Percentiles rank a stretch among this genome's conserved stretches.
Conservation (phyloP, 1,140 invertebrate species). For the Euschistus heros region DNA sequence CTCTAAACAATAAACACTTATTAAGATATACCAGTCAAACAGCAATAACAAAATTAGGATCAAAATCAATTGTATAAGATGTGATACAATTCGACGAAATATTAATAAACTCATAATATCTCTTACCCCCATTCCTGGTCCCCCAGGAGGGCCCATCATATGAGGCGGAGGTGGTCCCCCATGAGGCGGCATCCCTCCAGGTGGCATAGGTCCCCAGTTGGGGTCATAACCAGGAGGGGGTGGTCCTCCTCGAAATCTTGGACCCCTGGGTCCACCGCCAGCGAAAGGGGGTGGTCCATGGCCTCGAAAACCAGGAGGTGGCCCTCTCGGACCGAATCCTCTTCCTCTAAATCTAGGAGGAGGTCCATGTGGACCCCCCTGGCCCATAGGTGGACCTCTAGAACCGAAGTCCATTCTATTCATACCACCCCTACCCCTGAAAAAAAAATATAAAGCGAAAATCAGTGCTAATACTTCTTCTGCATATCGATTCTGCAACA, state of each 20-base stretch:
- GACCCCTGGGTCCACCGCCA: slow-evolving; percentile 34
- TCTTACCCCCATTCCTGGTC: slow-evolving; percentile 33
- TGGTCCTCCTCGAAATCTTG: slow-evolving; percentile 35
- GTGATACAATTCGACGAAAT: no score
- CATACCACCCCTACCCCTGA: slow-evolving; percentile 30
- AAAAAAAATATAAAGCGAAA: slow-evolving; percentile 14
- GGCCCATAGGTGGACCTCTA: slow-evolving; percentile 36
- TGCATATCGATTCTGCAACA: neutral
- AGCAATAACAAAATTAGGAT: no score
- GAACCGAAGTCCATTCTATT: slow-evolving; percentile 24
- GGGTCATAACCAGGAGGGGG: slow-evolving; percentile 40
- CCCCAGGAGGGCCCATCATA: slow-evolving; percentile 40
- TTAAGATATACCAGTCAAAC: no score
- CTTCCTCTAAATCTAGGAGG: slow-evolving; percentile 43
- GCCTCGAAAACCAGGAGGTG: slow-evolving; percentile 38
- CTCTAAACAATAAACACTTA: no score
- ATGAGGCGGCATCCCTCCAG: slow-evolving; percentile 36
- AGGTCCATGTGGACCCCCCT: slow-evolving; percentile 33
- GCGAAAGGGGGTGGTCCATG: slow-evolving; percentile 37
- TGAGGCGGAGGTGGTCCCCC: slow-evolving; percentile 44
- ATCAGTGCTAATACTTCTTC: neutral
- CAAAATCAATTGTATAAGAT: no score
- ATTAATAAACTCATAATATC: neutral
- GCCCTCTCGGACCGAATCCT: slow-evolving; percentile 52
- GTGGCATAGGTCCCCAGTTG: slow-evolving; percentile 43